phyloP scores from a whole-genome alignment of 2,888 invertebrate species.

The Chymomyza caudatula region DNA sequence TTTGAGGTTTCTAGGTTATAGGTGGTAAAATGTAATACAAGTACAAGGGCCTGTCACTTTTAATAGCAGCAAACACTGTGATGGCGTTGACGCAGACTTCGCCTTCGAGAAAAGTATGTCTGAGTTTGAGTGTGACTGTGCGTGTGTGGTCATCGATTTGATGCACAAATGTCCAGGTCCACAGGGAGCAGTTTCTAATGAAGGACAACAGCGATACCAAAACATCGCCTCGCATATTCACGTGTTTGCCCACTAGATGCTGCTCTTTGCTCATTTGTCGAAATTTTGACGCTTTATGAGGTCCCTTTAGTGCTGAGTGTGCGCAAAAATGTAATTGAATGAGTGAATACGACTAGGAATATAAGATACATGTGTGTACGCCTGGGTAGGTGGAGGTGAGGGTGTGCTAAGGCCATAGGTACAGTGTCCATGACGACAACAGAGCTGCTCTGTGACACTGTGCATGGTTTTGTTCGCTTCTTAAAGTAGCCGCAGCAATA shows the following conservation, averaged over 20 bases:
- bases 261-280: constrained; percentile 56
- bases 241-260: neutral
- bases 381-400: neutral
- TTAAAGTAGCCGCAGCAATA: constrained; percentile 42
- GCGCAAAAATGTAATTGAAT: constrained; percentile 73
- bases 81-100: constrained; percentile 48
- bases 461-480: constrained; percentile 18
- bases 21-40: neutral
- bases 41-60: constrained; percentile 50
- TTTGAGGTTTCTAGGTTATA: neutral
- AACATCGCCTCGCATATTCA: neutral
- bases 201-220: constrained; percentile 38
- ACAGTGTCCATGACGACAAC: neutral
- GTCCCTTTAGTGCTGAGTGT: constrained; percentile 72
- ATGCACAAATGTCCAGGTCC: constrained; percentile 45
- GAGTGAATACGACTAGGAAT: constrained; percentile 30
- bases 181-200: constrained; percentile 64
- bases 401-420: constrained; percentile 35
- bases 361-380: constrained; percentile 1
- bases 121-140: neutral
- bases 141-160: constrained; percentile 49
- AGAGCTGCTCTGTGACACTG: neutral
- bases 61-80: constrained; percentile 65
- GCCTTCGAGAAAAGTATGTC: neutral
- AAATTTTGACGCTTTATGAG: constrained; percentile 71